Evolutionary conservation across 2,888 invertebrate species (phyloP), one percentile per base, ranked within the genome.

Genomic region (Alcis repandata): DNA sequence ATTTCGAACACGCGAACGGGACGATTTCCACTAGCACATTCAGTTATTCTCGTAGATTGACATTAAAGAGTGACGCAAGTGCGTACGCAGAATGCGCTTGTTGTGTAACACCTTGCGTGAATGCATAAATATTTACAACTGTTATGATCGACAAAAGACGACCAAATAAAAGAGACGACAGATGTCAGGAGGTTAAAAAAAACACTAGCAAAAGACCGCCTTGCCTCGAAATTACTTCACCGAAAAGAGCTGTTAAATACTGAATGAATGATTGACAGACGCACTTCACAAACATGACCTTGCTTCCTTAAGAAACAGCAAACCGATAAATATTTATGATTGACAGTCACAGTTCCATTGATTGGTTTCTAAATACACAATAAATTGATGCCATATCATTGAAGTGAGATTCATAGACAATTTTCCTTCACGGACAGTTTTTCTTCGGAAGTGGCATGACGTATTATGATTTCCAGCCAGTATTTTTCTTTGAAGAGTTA

Each of bases 21-120:
- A 38, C 57, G 61, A 22, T 54, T 71, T 53, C 41, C 32, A 57
- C 49, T 43, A 45, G 52, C 41, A 46, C 62, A 62, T 69, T 66
- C 60, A 58, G 32, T 48, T 54, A 53, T 58, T 51, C 59, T 59
- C 46, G 60, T 56, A 64, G 58, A 65, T 67, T 69, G 69, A 65
- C 67, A 60, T 56, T 70, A 65, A 73, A 64, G 66, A 70, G 65
- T 80, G 81, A 80, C 80, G 81, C 72, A 82, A 84, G 68, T 78
- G 78, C 75, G 77, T 54, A 79, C 74, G 66, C 61, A 72, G 75
- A 78, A 79, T 75, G 71, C 69, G 68, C 59, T 74, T 74, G 75
- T 76, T 74, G 79, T 77, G 80, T 69, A 81, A 84, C 75, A 17
- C 62, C 61, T 74, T 66, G 72, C 68, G 65, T 59, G 63, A 64